A percentile compares a stretch with the other conserved stretches of the same genome.
These are phyloP conservation scores for Epizoanthus ramosus DNA, from an alignment of 92 coral and sea anemone species.

Conservation along the genomic window DNA sequence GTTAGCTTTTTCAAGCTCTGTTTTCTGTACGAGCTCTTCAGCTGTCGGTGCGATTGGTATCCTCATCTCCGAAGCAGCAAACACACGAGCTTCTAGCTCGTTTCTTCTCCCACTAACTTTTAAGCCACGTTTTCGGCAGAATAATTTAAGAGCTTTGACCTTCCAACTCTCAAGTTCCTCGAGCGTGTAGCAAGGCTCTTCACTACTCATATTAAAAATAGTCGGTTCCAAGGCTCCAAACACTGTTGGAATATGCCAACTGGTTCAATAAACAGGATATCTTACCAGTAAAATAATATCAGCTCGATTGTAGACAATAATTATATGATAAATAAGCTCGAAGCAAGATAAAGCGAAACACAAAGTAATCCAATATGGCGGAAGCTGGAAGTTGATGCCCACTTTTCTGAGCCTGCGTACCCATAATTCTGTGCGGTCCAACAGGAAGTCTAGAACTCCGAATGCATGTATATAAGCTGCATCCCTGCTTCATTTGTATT, in stretches of 20 bases:
- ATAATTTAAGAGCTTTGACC: slow-evolving; percentile 40
- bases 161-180: slow-evolving; percentile 18
- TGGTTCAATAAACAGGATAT: slow-evolving; percentile 12
- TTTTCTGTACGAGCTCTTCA: slow-evolving; percentile 27
- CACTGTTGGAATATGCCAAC: slow-evolving; percentile 34
- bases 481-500: background rate
- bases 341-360: slow-evolving; percentile 31
- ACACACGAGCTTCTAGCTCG: slow-evolving; percentile 46
- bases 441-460: slow-evolving; percentile 53
- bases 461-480: slow-evolving; percentile 42
- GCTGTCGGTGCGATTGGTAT: slow-evolving; percentile 43
- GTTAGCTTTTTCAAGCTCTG: slow-evolving; percentile 46
- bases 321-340: slow-evolving; percentile 26
- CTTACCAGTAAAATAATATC: slow-evolving; percentile 9
- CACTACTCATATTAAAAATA: slow-evolving; percentile 43
- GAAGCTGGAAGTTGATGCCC: background rate
- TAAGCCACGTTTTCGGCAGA: slow-evolving; percentile 34
- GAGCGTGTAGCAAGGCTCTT: slow-evolving; percentile 38
- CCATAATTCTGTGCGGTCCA: slow-evolving; percentile 51
- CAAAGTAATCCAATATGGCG: slow-evolving; percentile 16
- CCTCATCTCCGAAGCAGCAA: slow-evolving; percentile 45
- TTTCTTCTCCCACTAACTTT: slow-evolving; percentile 24
- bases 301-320: slow-evolving; percentile 25
- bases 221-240: slow-evolving; percentile 38
- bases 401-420: slow-evolving; percentile 49